These are phyloP conservation scores for Takifugu rubripes DNA, from an alignment of 2,797 vertebrate genomes.

Conservation along the genomic window DNA sequence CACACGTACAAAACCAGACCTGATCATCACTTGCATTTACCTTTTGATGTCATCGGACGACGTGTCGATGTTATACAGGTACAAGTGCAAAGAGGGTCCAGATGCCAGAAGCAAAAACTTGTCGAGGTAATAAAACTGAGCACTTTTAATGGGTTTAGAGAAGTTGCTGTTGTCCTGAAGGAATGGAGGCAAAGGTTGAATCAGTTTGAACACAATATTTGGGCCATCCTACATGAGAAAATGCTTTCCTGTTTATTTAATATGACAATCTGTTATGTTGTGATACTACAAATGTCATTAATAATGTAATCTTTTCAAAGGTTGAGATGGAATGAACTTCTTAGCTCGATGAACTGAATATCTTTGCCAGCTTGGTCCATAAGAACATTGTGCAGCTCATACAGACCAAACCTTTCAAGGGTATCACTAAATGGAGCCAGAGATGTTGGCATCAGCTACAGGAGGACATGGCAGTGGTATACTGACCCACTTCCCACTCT, in stretches of 20 bases:
- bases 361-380: constrained; percentile 46
- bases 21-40: constrained; percentile 52
- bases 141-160: constrained; percentile 67
- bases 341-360: too few species aligned
- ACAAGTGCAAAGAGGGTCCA: constrained; percentile 78
- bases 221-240: constrained; percentile 26
- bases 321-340: too few species aligned
- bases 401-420: constrained; percentile 29
- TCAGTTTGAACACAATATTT: background rate
- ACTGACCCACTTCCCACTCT: constrained; percentile 25
- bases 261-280: too few species aligned
- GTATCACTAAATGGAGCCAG: constrained; percentile 20
- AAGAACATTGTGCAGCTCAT: constrained; percentile 34
- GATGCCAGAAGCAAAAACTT: constrained; percentile 82
- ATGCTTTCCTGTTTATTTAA: background rate
- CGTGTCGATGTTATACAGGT: constrained; percentile 75
- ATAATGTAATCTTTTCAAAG: too few species aligned
- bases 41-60: constrained; percentile 78
- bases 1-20: too few species aligned
- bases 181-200: constrained; percentile 8
- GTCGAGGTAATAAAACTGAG: constrained; percentile 91
- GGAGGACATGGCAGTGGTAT: constrained; percentile 25
- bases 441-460: constrained; percentile 30
- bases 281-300: too few species aligned
- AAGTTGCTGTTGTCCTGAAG: constrained; percentile 75